A percentile compares a stretch with the other conserved stretches of the same genome.
Conservation (phyloP, 1,140 invertebrate species). For the Drosophila takahashii region DNA sequence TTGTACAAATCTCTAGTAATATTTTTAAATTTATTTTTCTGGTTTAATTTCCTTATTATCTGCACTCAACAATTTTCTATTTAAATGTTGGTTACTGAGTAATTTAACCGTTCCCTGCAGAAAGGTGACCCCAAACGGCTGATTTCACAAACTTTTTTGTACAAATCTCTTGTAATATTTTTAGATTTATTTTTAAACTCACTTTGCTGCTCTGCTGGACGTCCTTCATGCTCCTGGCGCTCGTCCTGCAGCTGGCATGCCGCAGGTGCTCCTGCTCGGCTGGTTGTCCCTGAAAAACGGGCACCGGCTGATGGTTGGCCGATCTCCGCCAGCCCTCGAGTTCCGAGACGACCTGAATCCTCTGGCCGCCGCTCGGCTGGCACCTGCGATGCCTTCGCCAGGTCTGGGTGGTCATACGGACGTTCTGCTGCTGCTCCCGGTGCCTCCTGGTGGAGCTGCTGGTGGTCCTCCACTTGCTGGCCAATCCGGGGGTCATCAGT, state of each 20-base stretch:
- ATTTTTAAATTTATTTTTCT: too few relatives aligned
- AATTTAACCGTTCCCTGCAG: too few relatives aligned
- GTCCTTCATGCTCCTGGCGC: slow-evolving; percentile 1
- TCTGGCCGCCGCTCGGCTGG: neutral
- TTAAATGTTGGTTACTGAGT: too few relatives aligned
- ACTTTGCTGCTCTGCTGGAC: neutral
- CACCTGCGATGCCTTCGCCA: neutral
- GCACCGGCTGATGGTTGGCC: slow-evolving; percentile 4
- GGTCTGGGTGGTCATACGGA: neutral
- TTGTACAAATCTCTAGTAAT: too few relatives aligned
- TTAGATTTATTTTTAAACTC: neutral
- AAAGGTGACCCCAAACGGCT: too few relatives aligned
- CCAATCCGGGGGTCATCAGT: slow-evolving; percentile 2
- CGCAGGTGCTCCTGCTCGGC: slow-evolving; percentile 9
- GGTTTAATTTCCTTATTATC: too few relatives aligned
- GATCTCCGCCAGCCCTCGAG: slow-evolving; percentile 4
- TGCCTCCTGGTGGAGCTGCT: neutral
- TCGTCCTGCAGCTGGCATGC: neutral
- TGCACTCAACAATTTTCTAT: too few relatives aligned
- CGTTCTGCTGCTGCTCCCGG: neutral
- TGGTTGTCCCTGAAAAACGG: neutral
- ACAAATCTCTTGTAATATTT: too few relatives aligned
- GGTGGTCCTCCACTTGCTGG: slow-evolving; percentile 5
- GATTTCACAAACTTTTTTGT: too few relatives aligned
- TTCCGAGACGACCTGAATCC: neutral